These are phyloP conservation scores for Lithobates pipiens DNA, from an alignment of 2,797 vertebrate species.

Conservation along the genomic window DNA sequence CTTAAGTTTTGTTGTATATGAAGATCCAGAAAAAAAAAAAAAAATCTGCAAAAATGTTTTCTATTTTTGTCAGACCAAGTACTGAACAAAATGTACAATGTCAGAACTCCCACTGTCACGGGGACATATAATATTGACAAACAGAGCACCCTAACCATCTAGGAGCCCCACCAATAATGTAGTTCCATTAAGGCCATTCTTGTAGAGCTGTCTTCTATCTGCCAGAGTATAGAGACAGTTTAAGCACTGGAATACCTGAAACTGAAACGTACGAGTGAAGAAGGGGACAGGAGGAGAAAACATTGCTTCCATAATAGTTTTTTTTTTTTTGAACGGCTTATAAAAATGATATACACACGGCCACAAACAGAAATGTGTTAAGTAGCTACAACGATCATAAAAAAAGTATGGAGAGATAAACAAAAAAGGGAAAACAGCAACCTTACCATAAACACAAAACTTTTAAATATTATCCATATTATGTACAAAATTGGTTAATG, in stretches of 20 bases:
- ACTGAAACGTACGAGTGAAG: slow-evolving; percentile 65
- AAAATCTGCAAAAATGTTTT: neutral
- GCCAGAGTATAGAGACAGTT: neutral
- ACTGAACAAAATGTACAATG: neutral
- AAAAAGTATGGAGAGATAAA: slow-evolving; percentile 68
- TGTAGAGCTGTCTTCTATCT: neutral
- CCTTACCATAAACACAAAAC: slow-evolving; percentile 89
- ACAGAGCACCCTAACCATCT: slow-evolving; percentile 5
- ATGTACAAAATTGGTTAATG: slow-evolving; percentile 86
- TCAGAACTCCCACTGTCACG: slow-evolving; percentile 1
- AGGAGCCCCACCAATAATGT: neutral
- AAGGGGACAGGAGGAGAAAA: neutral
- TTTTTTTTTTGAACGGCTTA: slow-evolving; percentile 66
- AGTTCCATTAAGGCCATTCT: neutral
- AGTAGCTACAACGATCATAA: slow-evolving; percentile 68
- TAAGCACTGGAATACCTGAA: slow-evolving; percentile 36
- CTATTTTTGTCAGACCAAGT: slow-evolving; percentile 1
- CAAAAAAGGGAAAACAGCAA: slow-evolving; percentile 87
- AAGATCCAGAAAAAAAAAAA: neutral
- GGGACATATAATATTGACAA: slow-evolving; percentile 16
- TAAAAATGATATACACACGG: slow-evolving; percentile 68
- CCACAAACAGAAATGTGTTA: slow-evolving; percentile 65
- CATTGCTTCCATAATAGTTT: slow-evolving; percentile 54
- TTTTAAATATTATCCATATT: slow-evolving; percentile 89
- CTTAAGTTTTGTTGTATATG: neutral